Evolutionary conservation across 2,113 vertebrate genomes (phyloP), one percentile per base, ranked within the genome.

Genomic region (Platichthys stellatus): DNA sequence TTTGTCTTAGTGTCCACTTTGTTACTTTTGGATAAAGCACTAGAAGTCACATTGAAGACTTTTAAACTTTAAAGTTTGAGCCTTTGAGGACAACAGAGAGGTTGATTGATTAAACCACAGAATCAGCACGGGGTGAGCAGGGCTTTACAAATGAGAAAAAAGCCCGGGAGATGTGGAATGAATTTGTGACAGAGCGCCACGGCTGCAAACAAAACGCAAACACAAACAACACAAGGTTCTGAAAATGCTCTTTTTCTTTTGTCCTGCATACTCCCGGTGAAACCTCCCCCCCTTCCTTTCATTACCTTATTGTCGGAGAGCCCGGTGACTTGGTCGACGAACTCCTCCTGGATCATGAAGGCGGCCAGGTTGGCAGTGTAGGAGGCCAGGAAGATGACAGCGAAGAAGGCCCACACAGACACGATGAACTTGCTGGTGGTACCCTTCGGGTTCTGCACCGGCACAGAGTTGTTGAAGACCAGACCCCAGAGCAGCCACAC

Each of bases 271-370:
- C 9, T 20, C 17, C 51, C 51, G 51, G 45, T 47, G 45, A 47
- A 17, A 49, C 53, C 7, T 4, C n/a, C 53, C 20, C 51, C 53
- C 0, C 20, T 3, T 21, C 53, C 18, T n/a, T 14, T 59, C 21
- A 15, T 66, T 74, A 99, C 98, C 97, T 99, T 99, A 74, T 98
- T 99, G 90, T 99, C 98, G 28, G 97, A 98, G 60, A 99, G 96
- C 15, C 98, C 98, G 0, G 98, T 99, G 89, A 99, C 97, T 83
- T 99, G 97, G 92, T 99, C 98, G 9, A 99, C 97, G 88, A 99
- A 99, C 81, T 99, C 98, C 84, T 99, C 97, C 92, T 99, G 98
- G 94, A 99, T 99, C 98, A 99, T 99, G 94, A 99, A 99, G 92
- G 98, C 98, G 17, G 98, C 98, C 93, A 99, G 93, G 90, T 99